Percentiles rank a stretch among this genome's conserved stretches.
Conservation (phyloP, 2,113 vertebrate genomes). For the Aythya baeri region DNA sequence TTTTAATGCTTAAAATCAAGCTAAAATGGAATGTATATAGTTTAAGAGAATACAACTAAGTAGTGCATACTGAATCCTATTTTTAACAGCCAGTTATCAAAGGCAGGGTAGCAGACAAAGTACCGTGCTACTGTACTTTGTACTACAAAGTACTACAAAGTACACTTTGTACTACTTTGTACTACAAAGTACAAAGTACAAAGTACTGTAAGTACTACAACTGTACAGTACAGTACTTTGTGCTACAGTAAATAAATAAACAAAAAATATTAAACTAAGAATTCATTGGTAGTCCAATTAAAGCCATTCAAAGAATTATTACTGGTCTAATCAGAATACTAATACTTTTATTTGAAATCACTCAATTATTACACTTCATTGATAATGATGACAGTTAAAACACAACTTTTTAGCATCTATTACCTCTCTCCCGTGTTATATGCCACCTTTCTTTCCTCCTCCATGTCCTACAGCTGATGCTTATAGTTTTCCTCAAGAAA, state of each 20-base stretch:
- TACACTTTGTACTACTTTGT: too few relatives aligned
- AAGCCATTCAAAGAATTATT: neutral
- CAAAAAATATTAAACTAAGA: neutral
- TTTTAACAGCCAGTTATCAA: neutral
- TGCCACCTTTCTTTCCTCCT: neutral
- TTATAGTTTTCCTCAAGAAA: neutral
- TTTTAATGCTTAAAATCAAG: neutral
- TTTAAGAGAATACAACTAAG: neutral
- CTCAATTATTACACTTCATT: neutral
- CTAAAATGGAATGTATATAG: neutral
- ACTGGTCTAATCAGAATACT: neutral
- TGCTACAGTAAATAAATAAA: neutral
- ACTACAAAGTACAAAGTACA: too few relatives aligned
- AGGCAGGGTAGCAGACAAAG: rapidly evolving
- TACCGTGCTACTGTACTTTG: neutral
- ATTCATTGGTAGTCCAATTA: neutral
- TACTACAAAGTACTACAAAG: too few relatives aligned
- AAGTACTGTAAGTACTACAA: too few relatives aligned
- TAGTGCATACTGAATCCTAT: neutral
- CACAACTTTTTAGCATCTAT: neutral
- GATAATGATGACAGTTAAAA: neutral
- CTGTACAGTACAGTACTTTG: too few relatives aligned
- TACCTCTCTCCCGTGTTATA: neutral
- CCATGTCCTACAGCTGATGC: too few relatives aligned
- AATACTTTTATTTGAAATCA: neutral